These are phyloP conservation scores for Caenorhabditis remanei DNA, from an alignment of 1,140 invertebrate genomes.

Conservation along the genomic window DNA sequence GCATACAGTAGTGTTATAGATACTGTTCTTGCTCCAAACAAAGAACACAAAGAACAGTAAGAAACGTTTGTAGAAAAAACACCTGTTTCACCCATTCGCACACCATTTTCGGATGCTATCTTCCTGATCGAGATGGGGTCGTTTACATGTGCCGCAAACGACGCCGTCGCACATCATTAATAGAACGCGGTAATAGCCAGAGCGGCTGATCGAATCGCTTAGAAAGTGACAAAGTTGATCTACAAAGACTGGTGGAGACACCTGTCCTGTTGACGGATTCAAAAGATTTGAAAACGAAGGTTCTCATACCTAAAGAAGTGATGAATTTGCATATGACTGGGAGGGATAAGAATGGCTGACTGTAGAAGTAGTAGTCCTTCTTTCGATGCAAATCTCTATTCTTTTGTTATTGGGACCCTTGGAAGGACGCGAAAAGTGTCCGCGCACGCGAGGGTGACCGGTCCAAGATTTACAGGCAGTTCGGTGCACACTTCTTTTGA, in stretches of 20 bases:
- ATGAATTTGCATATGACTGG: slow-evolving; percentile 44
- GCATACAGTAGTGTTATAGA: slow-evolving; percentile 31
- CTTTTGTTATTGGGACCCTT: slow-evolving; percentile 52
- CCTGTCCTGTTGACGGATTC: slow-evolving; percentile 3
- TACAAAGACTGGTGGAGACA: slow-evolving; percentile 1
- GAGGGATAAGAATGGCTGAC: slow-evolving; percentile 31
- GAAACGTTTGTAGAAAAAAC: background rate
- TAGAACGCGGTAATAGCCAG: slow-evolving; percentile 1
- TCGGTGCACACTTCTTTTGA: slow-evolving; percentile 53
- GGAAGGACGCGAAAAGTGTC: slow-evolving; percentile 43
- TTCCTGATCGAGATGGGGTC: background rate
- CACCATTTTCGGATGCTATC: background rate
- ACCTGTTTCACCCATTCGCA: background rate
- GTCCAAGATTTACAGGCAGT: slow-evolving; percentile 51
- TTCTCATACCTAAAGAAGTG: slow-evolving; percentile 22
- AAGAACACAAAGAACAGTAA: background rate
- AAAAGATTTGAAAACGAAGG: slow-evolving; percentile 6
- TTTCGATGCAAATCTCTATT: slow-evolving; percentile 28
- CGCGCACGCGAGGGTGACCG: slow-evolving; percentile 16
- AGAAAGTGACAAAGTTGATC: slow-evolving; percentile 40
- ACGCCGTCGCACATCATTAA: slow-evolving; percentile 51
- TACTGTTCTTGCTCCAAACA: slow-evolving; percentile 2
- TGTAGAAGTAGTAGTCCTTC: background rate
- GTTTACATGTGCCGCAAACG: slow-evolving; percentile 12
- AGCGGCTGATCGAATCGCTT: slow-evolving; percentile 34